These are phyloP conservation scores for Forbesichthys agassizii DNA, from an alignment of 2,113 vertebrate genomes.

Conservation along the genomic window DNA sequence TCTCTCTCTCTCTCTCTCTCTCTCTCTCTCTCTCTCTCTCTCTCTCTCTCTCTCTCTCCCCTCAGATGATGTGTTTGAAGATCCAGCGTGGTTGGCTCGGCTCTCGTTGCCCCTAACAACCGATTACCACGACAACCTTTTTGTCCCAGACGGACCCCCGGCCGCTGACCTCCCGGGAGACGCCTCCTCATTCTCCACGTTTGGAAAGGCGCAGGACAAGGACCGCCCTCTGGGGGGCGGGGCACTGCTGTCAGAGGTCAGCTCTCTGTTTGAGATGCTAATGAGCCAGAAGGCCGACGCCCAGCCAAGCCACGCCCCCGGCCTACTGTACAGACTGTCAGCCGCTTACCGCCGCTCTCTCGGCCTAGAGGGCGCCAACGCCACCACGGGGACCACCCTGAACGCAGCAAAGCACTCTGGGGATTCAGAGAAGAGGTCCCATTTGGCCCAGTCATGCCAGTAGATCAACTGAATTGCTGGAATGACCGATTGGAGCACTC, in stretches of 20 bases:
- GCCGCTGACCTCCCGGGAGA: slow-evolving; percentile 52
- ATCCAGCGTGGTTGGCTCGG: slow-evolving; percentile 87
- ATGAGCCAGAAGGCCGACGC: slow-evolving; percentile 83
- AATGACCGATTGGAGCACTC: no score
- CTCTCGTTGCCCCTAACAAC: slow-evolving; percentile 84
- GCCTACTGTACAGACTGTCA: slow-evolving; percentile 87
- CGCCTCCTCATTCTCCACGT: slow-evolving; percentile 88
- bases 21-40: slow-evolving; percentile 7
- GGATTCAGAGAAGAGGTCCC: slow-evolving; percentile 17
- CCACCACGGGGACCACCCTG: no score
- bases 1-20: neutral
- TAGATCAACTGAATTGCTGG: no score
- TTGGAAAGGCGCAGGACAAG: slow-evolving; percentile 82
- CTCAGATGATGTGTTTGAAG: slow-evolving; percentile 75
- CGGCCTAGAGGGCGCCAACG: slow-evolving; percentile 65
- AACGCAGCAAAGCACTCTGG: no score
- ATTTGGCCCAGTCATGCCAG: slow-evolving; percentile 6
- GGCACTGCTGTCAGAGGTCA: slow-evolving; percentile 89
- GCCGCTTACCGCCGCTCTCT: slow-evolving; percentile 82
- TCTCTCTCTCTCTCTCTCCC: neutral
- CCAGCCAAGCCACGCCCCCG: slow-evolving; percentile 71
- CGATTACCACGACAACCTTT: slow-evolving; percentile 92
- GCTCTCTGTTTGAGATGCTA: slow-evolving; percentile 90
- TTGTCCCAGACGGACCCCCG: slow-evolving; percentile 70
- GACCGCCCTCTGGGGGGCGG: slow-evolving; percentile 76